A percentile compares a stretch with the other conserved stretches of the same genome.
Evolutionary conservation across 2,888 invertebrate species (phyloP).

Genomic region (Cremastinae sp.): DNA sequence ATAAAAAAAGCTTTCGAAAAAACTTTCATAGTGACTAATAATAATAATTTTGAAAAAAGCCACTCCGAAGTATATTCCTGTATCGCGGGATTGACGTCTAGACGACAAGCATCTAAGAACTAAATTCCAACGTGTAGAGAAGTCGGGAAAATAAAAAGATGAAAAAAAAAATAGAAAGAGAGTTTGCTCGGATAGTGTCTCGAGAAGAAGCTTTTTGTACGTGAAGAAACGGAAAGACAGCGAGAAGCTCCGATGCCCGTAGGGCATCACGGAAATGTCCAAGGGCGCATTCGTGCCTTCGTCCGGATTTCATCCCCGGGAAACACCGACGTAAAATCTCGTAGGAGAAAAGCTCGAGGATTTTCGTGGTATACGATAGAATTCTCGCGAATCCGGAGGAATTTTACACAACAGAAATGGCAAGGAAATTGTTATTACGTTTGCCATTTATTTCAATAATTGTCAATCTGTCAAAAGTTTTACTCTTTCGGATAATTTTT

Average conservation of each 20-base stretch:
- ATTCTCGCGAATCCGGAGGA: too few relatives aligned
- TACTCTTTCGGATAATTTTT: too few relatives aligned
- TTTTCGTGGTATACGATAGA: too few relatives aligned
- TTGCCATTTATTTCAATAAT: too few relatives aligned
- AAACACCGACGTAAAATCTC: too few relatives aligned
- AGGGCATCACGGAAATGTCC: conserved; percentile 48
- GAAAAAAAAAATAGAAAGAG: conserved; percentile 22
- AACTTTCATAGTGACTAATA: too few relatives aligned
- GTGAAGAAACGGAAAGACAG: conserved; percentile 16
- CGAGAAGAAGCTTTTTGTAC: conserved; percentile 20
- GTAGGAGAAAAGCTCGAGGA: too few relatives aligned
- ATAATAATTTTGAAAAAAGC: background rate
- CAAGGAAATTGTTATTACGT: too few relatives aligned
- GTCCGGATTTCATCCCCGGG: conserved; percentile 30
- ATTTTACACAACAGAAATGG: too few relatives aligned
- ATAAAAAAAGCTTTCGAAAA: too few relatives aligned
- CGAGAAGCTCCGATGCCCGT: conserved; percentile 11
- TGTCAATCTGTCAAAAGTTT: too few relatives aligned
- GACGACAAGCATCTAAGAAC: conserved; percentile 5
- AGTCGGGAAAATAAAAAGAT: background rate
- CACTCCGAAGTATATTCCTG: background rate
- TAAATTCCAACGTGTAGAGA: conserved; percentile 28
- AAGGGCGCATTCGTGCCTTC: conserved; percentile 36
- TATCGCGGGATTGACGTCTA: conserved; percentile 22
- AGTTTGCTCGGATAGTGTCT: conserved; percentile 16